phyloP scores from a whole-genome alignment of 2,888 invertebrate genomes.

The Sarcophaga caerulescens region DNA sequence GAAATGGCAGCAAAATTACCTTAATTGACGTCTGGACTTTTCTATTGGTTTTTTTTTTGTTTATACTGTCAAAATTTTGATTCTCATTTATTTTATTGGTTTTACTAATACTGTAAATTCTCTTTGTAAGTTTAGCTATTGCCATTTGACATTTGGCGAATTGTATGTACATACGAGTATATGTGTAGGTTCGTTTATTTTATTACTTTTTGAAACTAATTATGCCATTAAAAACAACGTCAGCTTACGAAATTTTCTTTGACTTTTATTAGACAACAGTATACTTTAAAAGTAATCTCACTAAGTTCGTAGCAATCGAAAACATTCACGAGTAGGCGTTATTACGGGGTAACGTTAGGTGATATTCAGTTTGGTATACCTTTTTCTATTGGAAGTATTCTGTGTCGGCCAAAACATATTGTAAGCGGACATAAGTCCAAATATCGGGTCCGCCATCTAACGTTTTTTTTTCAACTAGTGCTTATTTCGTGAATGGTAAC shows the following conservation, averaged over 20 bases:
- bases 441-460: no score
- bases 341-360: no score
- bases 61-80: not conserved
- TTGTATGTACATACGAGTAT: not conserved
- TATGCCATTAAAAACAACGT: not conserved
- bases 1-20: not conserved
- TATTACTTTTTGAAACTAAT: not conserved
- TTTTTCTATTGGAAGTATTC: no score
- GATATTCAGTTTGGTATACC: no score
- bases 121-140: not conserved
- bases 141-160: not conserved
- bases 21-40: slow-evolving; percentile 15
- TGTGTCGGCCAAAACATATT: no score
- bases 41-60: not conserved
- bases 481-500: no score
- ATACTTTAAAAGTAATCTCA: not conserved
- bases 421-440: no score
- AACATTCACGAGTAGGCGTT: no score
- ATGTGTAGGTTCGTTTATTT: not conserved
- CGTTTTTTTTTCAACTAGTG: no score
- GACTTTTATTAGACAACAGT: not conserved
- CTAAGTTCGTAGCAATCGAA: no score
- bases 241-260: slow-evolving; percentile 3
- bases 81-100: slow-evolving; percentile 1
- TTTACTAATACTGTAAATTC: not conserved